These are phyloP conservation scores for Sturnus vulgaris DNA, from an alignment of 2,113 vertebrate genomes.

Conservation along the genomic window DNA sequence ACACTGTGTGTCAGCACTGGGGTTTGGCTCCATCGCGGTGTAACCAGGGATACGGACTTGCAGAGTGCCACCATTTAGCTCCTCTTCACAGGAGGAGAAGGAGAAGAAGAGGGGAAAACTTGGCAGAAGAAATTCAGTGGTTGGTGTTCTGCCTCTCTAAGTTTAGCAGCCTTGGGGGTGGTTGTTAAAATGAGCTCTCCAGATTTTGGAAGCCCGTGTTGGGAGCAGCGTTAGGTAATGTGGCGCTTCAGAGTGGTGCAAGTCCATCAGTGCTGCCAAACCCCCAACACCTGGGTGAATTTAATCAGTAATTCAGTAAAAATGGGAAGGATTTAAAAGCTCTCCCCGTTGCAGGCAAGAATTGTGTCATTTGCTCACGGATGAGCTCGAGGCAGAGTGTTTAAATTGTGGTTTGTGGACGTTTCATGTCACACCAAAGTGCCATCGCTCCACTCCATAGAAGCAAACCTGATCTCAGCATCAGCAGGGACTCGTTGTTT, in stretches of 20 bases:
- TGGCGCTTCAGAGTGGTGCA: background rate
- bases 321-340: background rate
- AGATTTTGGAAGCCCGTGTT: background rate
- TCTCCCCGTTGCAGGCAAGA: background rate
- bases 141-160: slow-evolving; percentile 14
- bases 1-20: fast-evolving
- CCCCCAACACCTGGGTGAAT: background rate
- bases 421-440: background rate
- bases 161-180: slow-evolving; percentile 41
- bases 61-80: background rate
- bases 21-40: background rate
- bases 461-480: background rate
- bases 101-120: background rate
- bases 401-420: fast-evolving
- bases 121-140: background rate
- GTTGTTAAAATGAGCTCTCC: background rate
- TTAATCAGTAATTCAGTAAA: background rate
- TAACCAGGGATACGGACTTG: background rate
- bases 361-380: fast-evolving
- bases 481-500: slow-evolving; percentile 43
- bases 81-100: background rate
- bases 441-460: background rate
- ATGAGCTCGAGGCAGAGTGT: background rate
- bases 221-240: background rate
- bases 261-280: background rate